A percentile compares a stretch with the other conserved stretches of the same genome.
Conservation (phyloP, 2,888 invertebrate genomes). For the Zaprionus obscuricornis region DNA sequence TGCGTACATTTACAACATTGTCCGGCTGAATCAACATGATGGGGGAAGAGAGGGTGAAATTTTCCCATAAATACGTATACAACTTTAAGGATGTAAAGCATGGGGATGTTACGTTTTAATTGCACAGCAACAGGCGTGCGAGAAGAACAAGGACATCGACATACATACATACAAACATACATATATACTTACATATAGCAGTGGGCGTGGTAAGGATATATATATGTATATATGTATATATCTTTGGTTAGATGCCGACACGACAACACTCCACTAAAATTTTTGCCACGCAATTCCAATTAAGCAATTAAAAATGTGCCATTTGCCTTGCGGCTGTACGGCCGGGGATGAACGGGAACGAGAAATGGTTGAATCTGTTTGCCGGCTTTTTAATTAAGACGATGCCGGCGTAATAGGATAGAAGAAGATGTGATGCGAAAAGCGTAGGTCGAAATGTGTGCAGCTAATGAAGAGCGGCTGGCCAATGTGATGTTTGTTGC, state of each 20-base stretch:
- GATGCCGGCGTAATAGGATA: constrained; percentile 82
- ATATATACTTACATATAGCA: too few relatives aligned
- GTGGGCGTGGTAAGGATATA: constrained; percentile 22
- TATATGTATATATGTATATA: too few relatives aligned
- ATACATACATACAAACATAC: background rate
- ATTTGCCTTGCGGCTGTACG: background rate
- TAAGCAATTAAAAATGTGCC: constrained; percentile 80
- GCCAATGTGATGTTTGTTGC: constrained; percentile 26
- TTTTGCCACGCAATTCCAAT: constrained; percentile 76
- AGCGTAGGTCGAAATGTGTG: constrained; percentile 81
- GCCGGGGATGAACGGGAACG: background rate
- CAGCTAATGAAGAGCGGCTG: constrained; percentile 81
- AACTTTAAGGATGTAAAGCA: too few relatives aligned
- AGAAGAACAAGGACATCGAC: constrained; percentile 29
- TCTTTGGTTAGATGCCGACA: too few relatives aligned
- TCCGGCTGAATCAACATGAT: too few relatives aligned
- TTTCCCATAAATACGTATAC: too few relatives aligned
- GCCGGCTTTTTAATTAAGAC: constrained; percentile 81
- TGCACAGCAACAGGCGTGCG: constrained; percentile 44
- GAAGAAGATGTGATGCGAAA: constrained; percentile 80
- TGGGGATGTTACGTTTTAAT: constrained; percentile 37
- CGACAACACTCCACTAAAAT: constrained; percentile 27
- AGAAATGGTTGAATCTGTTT: constrained; percentile 11
- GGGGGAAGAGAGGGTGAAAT: constrained; percentile 5
- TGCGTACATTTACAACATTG: too few relatives aligned